Evolutionary conservation across 2,888 invertebrate genomes (phyloP).

Genomic region (Monoplex corrugatus): DNA sequence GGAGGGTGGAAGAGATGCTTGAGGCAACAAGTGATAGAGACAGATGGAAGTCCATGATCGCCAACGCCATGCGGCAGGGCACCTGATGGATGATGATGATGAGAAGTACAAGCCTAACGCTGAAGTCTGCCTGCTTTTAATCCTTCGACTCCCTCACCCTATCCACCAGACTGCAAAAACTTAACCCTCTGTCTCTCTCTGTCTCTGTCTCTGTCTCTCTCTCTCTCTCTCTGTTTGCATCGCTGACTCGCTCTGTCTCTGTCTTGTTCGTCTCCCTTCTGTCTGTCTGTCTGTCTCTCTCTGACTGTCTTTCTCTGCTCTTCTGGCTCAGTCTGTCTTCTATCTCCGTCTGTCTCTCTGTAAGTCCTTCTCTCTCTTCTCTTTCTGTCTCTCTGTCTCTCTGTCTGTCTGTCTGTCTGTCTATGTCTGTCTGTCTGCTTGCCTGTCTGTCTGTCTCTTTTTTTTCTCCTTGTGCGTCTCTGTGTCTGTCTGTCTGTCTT

Average conservation of each 20-base stretch:
- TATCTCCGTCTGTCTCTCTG: neutral
- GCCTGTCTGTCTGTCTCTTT: constrained; percentile 6
- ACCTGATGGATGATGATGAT: too few species aligned
- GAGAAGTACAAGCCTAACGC: too few species aligned
- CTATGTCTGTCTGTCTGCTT: neutral
- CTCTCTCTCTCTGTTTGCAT: neutral
- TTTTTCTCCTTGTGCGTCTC: neutral
- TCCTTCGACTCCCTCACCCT: too few species aligned
- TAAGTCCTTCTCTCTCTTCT: neutral
- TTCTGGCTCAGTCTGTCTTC: neutral
- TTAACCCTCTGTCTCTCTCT: neutral
- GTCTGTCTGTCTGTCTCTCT: neutral
- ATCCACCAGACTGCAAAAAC: too few species aligned
- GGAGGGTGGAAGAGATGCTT: too few species aligned
- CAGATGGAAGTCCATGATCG: too few species aligned
- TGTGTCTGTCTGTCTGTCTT: neutral
- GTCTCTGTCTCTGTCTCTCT: neutral
- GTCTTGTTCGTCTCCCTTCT: neutral
- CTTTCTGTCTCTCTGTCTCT: neutral
- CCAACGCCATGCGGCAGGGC: too few species aligned
- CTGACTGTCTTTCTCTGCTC: neutral
- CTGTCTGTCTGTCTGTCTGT: neutral
- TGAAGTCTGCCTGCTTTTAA: too few species aligned
- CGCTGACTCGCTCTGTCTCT: neutral
- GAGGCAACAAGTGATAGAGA: too few species aligned